Evolutionary conservation across 2,797 vertebrate species (phyloP), one percentile per base, ranked within the genome.

Genomic region (Spinibarbus caldwelli): DNA sequence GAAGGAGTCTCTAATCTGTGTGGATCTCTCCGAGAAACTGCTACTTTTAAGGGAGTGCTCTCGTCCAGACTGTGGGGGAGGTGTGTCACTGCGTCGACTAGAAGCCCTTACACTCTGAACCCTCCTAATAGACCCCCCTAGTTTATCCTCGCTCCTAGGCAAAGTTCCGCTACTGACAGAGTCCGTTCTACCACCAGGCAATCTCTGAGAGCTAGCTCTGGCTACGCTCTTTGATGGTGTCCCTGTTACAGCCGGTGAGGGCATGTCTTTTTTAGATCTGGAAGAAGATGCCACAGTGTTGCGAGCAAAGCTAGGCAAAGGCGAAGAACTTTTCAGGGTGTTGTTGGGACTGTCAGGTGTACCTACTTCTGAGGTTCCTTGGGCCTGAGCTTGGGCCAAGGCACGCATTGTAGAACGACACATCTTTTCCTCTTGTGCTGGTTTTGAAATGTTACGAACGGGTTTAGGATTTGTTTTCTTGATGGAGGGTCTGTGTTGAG

Each of bases 271-370:
- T 86, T 94, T 97, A 85, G 93, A 95, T 89, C 98, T 95, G 62
- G 97, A 98, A 5, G 96, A 95, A 5, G 96, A 99, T 64, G 98
- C 95, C 26, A 99, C 95, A 0, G 98, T 99, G 91, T 96, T 99
- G 29, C 98, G 95, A 0, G 98, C 97, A 70, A 99, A 99, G 91
- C 92, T 94, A 19, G 98, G 98, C 84, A 97, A 21, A 0, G 90
- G 34, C 0, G 93, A 86, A 2, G 91, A 54, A 84, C 66, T 89
- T 82, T 95, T 97, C 47, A 93, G 80, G 75, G n/a, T 38, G 23
- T 54, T 85, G 12, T 77, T 88, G 70, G 91, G 85, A 3, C 93
- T 72, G 52, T 90, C 89, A 29, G 92, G 89, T 89, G 91, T 92
- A 62, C 90, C 91, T 62, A 94, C 92, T 71, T 96, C 94, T 0